Conservation (phyloP, 2,113 vertebrate species). For the Cyanoramphus novaezelandiae region DNA sequence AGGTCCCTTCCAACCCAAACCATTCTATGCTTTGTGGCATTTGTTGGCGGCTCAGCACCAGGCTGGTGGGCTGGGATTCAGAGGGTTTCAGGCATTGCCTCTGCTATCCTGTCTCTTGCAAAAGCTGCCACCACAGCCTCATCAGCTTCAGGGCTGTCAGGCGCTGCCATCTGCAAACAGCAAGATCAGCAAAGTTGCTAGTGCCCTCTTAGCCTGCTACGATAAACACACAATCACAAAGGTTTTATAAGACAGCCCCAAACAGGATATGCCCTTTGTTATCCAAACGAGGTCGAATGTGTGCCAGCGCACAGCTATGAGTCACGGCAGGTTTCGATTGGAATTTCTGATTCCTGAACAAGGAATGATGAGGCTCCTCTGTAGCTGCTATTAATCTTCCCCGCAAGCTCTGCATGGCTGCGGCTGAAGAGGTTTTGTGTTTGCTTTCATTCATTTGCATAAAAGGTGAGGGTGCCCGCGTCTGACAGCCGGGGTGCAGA, state of each 20-base stretch:
- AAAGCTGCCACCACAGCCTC: neutral
- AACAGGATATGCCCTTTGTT: constrained; percentile 1
- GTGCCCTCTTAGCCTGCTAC: neutral
- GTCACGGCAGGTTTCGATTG: constrained; percentile 1
- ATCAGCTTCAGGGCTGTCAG: neutral
- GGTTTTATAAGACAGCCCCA: neutral
- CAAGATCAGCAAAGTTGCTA: neutral
- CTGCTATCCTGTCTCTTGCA: neutral
- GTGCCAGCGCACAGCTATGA: neutral
- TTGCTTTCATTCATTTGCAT: neutral
- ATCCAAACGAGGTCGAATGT: neutral
- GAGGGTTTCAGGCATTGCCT: neutral
- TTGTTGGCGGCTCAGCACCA: neutral
- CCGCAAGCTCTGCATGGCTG: neutral
- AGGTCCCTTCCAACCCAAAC: neutral
- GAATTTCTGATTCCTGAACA: constrained; percentile 20
- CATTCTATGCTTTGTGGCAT: neutral
- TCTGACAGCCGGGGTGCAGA: neutral
- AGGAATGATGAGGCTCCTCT: constrained; percentile 16
- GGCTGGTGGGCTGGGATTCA: neutral
- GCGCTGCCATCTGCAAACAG: neutral
- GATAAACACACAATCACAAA: neutral
- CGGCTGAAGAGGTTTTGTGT: neutral
- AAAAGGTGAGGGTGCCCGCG: neutral
- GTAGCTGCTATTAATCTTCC: constrained; percentile 48